phyloP scores from a whole-genome alignment of 1,140 invertebrate genomes.

The Pseudoatta argentina region DNA sequence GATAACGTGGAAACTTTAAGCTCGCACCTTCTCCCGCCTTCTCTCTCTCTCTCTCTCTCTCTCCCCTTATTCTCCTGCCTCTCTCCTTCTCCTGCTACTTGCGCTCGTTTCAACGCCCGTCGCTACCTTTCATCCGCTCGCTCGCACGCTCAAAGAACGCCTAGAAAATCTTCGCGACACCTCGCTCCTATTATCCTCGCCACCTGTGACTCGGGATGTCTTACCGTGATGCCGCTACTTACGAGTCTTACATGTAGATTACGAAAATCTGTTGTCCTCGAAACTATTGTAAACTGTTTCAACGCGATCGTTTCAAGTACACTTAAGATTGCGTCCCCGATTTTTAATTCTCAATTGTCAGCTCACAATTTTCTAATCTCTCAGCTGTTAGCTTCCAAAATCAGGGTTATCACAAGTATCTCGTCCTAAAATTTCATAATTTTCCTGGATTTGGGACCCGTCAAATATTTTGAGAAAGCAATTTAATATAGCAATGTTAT shows the following conservation, averaged over 20 bases:
- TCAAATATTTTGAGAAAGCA: too few species aligned
- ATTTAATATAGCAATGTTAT: too few species aligned
- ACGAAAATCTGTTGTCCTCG: neutral
- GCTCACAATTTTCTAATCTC: neutral
- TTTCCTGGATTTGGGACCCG: too few species aligned
- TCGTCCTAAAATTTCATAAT: too few species aligned
- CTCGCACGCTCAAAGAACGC: neutral
- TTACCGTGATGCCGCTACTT: neutral
- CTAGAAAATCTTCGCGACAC: slow-evolving; percentile 48
- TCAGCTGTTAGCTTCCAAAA: too few species aligned
- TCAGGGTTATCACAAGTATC: too few species aligned
- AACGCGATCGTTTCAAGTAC: too few species aligned
- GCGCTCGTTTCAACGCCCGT: slow-evolving; percentile 50
- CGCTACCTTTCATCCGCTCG: slow-evolving; percentile 20
- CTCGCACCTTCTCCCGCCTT: slow-evolving; percentile 61
- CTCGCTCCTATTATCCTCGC: neutral
- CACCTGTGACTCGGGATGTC: too few species aligned
- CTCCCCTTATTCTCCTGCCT: slow-evolving; percentile 40
- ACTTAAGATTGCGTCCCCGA: too few species aligned
- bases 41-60: slow-evolving; percentile 48
- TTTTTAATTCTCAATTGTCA: neutral
- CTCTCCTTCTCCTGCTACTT: slow-evolving; percentile 33
- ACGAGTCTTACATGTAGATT: neutral
- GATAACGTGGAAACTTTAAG: slow-evolving; percentile 82
- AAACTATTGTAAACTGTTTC: neutral